These are phyloP conservation scores for Temnothorax nylanderi DNA, from an alignment of 1,140 invertebrate genomes.

Conservation along the genomic window DNA sequence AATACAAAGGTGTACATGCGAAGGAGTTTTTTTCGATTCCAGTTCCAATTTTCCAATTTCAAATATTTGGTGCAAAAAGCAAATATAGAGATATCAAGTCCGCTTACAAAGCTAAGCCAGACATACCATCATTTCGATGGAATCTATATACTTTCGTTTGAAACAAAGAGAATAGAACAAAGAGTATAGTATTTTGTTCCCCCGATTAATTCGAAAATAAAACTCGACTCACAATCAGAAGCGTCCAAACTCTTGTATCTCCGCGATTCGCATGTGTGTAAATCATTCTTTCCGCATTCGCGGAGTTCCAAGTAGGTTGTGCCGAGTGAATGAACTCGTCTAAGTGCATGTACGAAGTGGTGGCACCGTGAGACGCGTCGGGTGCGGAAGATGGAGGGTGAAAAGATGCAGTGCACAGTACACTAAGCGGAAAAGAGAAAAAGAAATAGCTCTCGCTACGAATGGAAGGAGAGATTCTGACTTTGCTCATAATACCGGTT, in stretches of 20 bases:
- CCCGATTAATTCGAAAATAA: background rate
- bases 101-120: slow-evolving; percentile 1
- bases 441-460: slow-evolving; percentile 24
- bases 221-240: background rate
- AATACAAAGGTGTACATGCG: background rate
- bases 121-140: background rate
- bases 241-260: background rate
- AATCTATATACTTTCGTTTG: background rate
- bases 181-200: background rate
- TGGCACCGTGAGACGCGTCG: slow-evolving; percentile 27
- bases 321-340: slow-evolving; percentile 19
- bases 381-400: slow-evolving; percentile 5
- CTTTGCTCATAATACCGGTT: slow-evolving; percentile 69
- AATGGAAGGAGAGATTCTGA: slow-evolving; percentile 39
- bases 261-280: background rate
- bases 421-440: slow-evolving; percentile 24
- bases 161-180: background rate
- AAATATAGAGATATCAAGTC: slow-evolving; percentile 19
- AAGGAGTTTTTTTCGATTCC: background rate
- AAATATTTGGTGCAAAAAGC: slow-evolving; percentile 21
- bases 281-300: slow-evolving; percentile 27
- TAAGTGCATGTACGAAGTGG: slow-evolving; percentile 55
- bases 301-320: background rate
- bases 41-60: slow-evolving; percentile 16
- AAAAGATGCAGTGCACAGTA: background rate